Base-by-base conservation (phyloP, 2,113 vertebrate genomes). In the Melierax canorus region DNA sequence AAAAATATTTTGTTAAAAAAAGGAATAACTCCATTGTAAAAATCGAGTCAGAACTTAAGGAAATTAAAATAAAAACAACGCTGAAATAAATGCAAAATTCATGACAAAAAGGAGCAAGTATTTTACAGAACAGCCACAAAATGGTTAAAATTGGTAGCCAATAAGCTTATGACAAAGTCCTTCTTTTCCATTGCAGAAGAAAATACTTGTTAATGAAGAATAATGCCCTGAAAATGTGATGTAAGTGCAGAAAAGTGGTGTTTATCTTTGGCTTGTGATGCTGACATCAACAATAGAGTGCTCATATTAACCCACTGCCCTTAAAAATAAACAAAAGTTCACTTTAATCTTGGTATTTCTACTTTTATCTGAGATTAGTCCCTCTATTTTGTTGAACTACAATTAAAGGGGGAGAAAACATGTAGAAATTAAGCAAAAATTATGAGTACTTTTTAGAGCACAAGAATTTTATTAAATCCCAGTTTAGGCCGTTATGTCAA, bases 321-420 rank as follows among this genome's bases (percentile, higher is more conserved):
- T 97, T 98, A 96, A 98, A 98, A 98, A 98, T 97, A 98, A 97
- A 98, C 96, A 97, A 36, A 96, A 90, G 81, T 72, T 80, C 85
- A 96, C 94, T 97, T 97, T 73, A 93, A 97, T 96, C 94, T 94
- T 74, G 66, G 90, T 63, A 53, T 80, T 97, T 88, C 88, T 94
- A 94, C 95, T 98, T 98, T 97, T 96, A 97, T 97, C 94, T 96
- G 95, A 82, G 94, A 93, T 95, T 96, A 94, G 89, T 51, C 71
- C 43, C 75, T 81, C 95, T 85, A 62, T 66, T 93, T 97, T 95
- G 68, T 51, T 79, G 92, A 96, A 88, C 60, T 90, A 95, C 90
- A 97, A 82, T 94, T 96, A 94, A 97, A 94, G 51, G 34, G 18
- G 27, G 34, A 92, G 86, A 97, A 97, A 96, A 72, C 69, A 91